phyloP scores from a whole-genome alignment of 2,888 invertebrate genomes.

The Eupeodes latifasciatus region DNA sequence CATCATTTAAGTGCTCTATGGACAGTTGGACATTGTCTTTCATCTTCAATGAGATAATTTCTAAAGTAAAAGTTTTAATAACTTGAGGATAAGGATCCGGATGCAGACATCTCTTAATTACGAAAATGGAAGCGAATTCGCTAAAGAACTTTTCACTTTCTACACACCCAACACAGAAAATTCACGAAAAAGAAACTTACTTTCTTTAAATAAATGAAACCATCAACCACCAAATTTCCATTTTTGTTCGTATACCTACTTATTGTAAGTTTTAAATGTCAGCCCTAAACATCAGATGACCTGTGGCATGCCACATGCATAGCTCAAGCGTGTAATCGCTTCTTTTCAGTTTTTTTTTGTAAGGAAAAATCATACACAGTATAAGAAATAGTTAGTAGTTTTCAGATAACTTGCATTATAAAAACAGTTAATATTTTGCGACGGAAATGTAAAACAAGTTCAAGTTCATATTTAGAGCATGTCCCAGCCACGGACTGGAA shows the following conservation, averaged over 20 bases:
- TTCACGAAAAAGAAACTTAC: slow-evolving; percentile 28
- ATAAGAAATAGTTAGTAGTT: background rate
- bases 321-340: slow-evolving; percentile 62
- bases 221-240: slow-evolving; percentile 44
- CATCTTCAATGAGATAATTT: slow-evolving; percentile 40
- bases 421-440: slow-evolving; percentile 32
- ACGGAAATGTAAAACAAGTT: slow-evolving; percentile 69
- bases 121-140: slow-evolving; percentile 18
- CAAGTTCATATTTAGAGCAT: slow-evolving; percentile 76
- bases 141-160: slow-evolving; percentile 69
- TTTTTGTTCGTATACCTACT: background rate
- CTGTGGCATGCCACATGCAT: slow-evolving; percentile 21
- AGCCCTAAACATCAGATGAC: slow-evolving; percentile 51
- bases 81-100: slow-evolving; percentile 59
- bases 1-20: slow-evolving; percentile 35
- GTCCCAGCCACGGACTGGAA: slow-evolving; percentile 47
- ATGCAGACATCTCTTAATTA: slow-evolving; percentile 56
- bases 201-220: slow-evolving; percentile 53
- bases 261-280: background rate
- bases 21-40: slow-evolving; percentile 27
- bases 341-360: background rate
- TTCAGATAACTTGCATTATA: background rate
- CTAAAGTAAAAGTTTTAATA: slow-evolving; percentile 74
- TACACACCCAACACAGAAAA: slow-evolving; percentile 57
- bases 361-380: slow-evolving; percentile 11